phyloP scores from a whole-genome alignment of 2,113 vertebrate genomes.

The Leucoraja erinaceus region DNA sequence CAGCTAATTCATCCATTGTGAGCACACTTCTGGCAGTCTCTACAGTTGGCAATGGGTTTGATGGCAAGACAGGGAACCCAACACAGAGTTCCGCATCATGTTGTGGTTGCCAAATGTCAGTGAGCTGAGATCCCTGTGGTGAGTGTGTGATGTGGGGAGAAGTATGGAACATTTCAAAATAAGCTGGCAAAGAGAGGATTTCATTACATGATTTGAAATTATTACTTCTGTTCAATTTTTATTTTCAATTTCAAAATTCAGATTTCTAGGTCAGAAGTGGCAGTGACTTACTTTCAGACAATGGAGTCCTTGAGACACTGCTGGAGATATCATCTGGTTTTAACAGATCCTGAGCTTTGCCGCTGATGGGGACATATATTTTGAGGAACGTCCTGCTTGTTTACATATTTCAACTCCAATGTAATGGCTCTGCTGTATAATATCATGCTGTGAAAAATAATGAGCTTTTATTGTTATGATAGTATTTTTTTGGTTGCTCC shows the following conservation, averaged over 20 bases:
- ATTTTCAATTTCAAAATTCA: not conserved
- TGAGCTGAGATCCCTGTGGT: not conserved
- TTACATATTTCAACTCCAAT: not conserved
- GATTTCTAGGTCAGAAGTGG: not conserved
- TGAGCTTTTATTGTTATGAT: not conserved
- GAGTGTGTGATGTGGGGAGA: not conserved
- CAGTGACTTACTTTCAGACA: not conserved
- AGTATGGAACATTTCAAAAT: not conserved
- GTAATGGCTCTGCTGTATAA: not conserved
- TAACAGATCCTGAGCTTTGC: not conserved
- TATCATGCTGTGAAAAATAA: not conserved
- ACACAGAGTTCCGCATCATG: not conserved
- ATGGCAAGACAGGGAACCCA: not conserved
- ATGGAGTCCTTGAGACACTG: not conserved
- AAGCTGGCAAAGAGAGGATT: not conserved
- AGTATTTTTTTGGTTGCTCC: not conserved
- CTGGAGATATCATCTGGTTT: not conserved
- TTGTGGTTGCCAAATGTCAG: not conserved
- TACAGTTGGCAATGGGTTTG: not conserved
- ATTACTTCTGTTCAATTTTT: not conserved
- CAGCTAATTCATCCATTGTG: not conserved
- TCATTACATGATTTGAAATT: not conserved
- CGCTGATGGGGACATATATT: not conserved
- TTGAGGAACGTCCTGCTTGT: not conserved
- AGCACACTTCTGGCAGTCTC: not conserved